Evolutionary conservation across 2,888 invertebrate genomes (phyloP), one percentile per base, ranked within the genome.

Genomic region (Drosophila mimica): DNA sequence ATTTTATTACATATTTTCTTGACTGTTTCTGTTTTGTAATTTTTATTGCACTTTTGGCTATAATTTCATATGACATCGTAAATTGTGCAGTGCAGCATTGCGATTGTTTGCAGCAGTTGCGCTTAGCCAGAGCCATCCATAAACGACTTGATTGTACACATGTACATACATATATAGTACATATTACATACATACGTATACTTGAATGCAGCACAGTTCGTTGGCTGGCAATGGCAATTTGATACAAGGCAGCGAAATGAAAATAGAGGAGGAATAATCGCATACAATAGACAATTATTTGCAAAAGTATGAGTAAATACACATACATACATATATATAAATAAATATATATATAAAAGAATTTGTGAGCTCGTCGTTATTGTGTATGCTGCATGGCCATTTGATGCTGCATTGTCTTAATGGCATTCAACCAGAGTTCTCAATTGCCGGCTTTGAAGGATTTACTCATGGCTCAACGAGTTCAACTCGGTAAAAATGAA

Each of bases 371-470:
- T 34, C 38, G 28, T 38, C 25, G 40, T 57, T 52, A 57, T 66
- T 65, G 57, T 59, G 57, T 64, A 60, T 76, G 76, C 81, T 68
- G 73, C 86, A 79, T 65, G 67, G 76, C 60, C 57, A 70, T 81
- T 70, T 70, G 70, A 81, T 77, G 77, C 84, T 83, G 83, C 83
- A 83, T 87, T 87, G 88, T 84, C 65, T 72, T 70, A 81, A 76
- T 76, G 82, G 79, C 80, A 83, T 82, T 80, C 84, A 75, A 68
- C 59, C 67, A 64, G 60, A 68, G 82, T 87, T 80, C 70, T 78
- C 79, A 69, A 76, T 78, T 83, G 75, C 74, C 48, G 53, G 53
- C 63, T 79, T 68, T 79, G 74, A 70, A 60, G 71, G 81, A 70
- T 70, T 75, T 59, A 49, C 56, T 56, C 61, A 69, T 48, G 30